Evolutionary conservation across 2,797 vertebrate species (phyloP), one percentile per base, ranked within the genome.

Genomic region (Mus caroli): DNA sequence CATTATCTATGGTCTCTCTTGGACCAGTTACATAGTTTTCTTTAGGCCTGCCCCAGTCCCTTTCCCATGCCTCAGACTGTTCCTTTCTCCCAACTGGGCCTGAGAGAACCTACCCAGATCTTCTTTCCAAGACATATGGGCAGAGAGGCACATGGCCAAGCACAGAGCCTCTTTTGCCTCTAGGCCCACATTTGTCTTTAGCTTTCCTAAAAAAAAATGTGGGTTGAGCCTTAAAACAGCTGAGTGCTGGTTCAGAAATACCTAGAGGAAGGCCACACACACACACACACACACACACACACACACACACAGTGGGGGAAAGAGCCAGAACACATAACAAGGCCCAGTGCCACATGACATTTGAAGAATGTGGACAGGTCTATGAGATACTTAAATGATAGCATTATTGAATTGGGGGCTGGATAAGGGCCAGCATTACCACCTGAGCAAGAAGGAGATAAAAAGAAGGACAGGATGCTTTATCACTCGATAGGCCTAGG

Each of bases 211-310:
- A 85, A 50, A 50, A 84, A 92, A 85, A 71, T 0, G 0, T 13
- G 54, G 8, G 6, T 50, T 43, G 22, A n/a, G 85, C 43, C 56
- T 90, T 88, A 78, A 73, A 93, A 71, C 56, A 34, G 50, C 67
- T 40, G n/a, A 58, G 43, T 56, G 37, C 52, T 79, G n/a, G 17
- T 62, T 88, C 82, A 56, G 54, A 89, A 77, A 94, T 60, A n/a
- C 77, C 77, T 0, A 3, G n/a, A 26, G 60, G 40, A 26, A 88
- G n/a, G 15, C 3, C 0, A 67, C 64, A 67, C 31, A 67, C 60
- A n/a, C n/a, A n/a, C n/a, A n/a, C n/a, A n/a, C n/a, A 62, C 7
- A 31, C 26, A 64, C 28, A 64, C 62, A 64, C 11, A 64, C 12
- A 64, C 28, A 64, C 28, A 62, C 60, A 26, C 24, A 11, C 24